A percentile compares a stretch with the other conserved stretches of the same genome.
Evolutionary conservation across 92 coral and sea anemone species (phyloP).

Genomic region (Anthopleura xanthogrammica): DNA sequence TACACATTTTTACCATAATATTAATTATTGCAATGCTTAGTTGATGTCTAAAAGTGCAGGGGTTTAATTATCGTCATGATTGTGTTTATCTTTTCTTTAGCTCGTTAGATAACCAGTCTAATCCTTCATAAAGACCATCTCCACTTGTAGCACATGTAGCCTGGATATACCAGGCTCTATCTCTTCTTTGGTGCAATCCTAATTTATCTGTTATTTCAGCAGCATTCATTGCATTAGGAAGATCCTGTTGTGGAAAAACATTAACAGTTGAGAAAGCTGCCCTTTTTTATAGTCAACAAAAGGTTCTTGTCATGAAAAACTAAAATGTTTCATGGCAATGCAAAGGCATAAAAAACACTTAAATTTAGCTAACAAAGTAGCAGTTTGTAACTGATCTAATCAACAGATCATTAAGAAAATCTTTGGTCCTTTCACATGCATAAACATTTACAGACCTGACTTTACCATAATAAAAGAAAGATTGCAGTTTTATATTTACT

Average conservation of each 20-base stretch:
- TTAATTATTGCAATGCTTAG: background rate
- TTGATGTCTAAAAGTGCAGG: background rate
- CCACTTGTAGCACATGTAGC: constrained; percentile 99
- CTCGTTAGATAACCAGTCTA: constrained; percentile 81
- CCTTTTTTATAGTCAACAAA: background rate
- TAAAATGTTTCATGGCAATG: background rate
- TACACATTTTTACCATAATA: background rate
- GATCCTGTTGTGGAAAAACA: constrained; percentile 51
- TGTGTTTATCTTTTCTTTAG: constrained; percentile 59
- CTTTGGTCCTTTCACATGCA: too few species aligned
- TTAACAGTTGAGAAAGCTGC: background rate
- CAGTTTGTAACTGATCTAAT: too few species aligned
- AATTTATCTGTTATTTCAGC: constrained; percentile 90
- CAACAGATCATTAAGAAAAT: too few species aligned
- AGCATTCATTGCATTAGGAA: constrained; percentile 96
- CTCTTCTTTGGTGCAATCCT: constrained; percentile 68
- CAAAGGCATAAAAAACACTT: too few species aligned
- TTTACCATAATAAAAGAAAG: too few species aligned
- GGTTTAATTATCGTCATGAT: background rate
- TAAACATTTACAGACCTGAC: too few species aligned
- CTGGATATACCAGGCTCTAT: constrained; percentile 81
- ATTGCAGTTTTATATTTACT: background rate
- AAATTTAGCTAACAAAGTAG: too few species aligned
- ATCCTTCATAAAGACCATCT: constrained; percentile 95
- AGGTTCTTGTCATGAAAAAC: background rate